Base-by-base conservation (phyloP, 2,888 invertebrate species). In the Pyrgus malvae region DNA sequence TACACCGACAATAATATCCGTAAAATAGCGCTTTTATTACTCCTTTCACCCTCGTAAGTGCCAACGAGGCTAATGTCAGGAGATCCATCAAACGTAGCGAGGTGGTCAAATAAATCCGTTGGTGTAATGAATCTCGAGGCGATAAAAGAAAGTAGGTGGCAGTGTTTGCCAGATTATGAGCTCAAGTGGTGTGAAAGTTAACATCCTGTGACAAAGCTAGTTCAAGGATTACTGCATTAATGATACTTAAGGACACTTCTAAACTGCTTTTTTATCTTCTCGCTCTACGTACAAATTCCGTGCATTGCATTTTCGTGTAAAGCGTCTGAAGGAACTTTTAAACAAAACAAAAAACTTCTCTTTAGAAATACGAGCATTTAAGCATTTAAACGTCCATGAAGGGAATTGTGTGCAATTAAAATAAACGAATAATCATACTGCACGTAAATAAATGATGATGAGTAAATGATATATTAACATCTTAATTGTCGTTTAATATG, bases 111-210 rank as follows among this genome's bases (percentile, higher is more conserved):
- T 72, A 66, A n/a, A 72, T 69, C 68, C 65, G 61, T 58, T 60
- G 50, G 60, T 46, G 66, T 68, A 72, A 68, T 67, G 68, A 67
- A 64, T 59, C 55, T 58, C 61, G 66, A 62, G 64, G 65, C 56
- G 72, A 73, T 78, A 78, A 77, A 74, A 62, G 65, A 67, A 67
- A 74, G 71, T 78, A 69, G 69, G 70, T 64, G 67, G 66, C 63
- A 66, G 65, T 71, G 70, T 69, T 70, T 67, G 66, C 62, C 55
- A 68, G 78, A 76, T 76, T 76, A 75, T 68, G 69, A 64, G 66
- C 62, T 62, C 54, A 19, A 23, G 50, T 59, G 57, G 59, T 64
- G 63, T 59, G 64, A 62, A 63, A 66, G 61, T 63, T 63, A 60
- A 62, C 58, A 58, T 61, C 62, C 63, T 55, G 57, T 46, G 62